These are phyloP conservation scores for Macropodus opercularis DNA, from an alignment of 2,797 vertebrate genomes.

Conservation along the genomic window DNA sequence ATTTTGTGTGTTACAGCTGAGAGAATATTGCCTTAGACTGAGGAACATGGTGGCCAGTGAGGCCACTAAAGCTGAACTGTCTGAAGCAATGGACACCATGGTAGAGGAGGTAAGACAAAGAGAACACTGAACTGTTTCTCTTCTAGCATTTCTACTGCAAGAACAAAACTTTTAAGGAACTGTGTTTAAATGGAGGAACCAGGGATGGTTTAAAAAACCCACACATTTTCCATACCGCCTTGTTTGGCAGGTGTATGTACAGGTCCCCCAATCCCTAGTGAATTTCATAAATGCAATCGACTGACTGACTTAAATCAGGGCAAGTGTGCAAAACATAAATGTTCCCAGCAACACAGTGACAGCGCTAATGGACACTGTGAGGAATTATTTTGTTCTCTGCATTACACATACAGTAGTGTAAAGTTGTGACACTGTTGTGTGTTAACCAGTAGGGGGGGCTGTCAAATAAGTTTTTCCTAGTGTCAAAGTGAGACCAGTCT, in stretches of 20 bases:
- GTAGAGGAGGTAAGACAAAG: slow-evolving; percentile 91
- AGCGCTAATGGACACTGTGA: not conserved
- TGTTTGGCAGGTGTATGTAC: no score
- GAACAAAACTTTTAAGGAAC: not conserved
- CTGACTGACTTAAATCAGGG: no score
- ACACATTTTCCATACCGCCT: no score
- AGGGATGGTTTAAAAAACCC: no score
- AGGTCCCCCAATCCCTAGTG: no score
- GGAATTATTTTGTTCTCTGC: no score
- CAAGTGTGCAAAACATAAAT: no score
- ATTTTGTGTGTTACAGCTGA: slow-evolving; percentile 83
- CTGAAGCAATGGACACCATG: slow-evolving; percentile 88
- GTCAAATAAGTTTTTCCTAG: slow-evolving; percentile 42
- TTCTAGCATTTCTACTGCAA: not conserved
- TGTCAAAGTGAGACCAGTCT: not conserved
- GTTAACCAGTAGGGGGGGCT: slow-evolving; percentile 75
- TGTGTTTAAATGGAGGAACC: not conserved
- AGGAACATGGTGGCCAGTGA: slow-evolving; percentile 92
- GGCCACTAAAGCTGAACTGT: slow-evolving; percentile 86
- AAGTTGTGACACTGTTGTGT: slow-evolving; percentile 5
- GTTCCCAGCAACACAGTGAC: no score
- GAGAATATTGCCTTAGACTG: slow-evolving; percentile 94
- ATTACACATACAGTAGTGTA: not conserved
- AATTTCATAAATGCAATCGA: no score
- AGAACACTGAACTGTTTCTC: not conserved